Evolutionary conservation across 2,888 invertebrate genomes (phyloP), one percentile per base, ranked within the genome.

Genomic region (Germaria angustata): DNA sequence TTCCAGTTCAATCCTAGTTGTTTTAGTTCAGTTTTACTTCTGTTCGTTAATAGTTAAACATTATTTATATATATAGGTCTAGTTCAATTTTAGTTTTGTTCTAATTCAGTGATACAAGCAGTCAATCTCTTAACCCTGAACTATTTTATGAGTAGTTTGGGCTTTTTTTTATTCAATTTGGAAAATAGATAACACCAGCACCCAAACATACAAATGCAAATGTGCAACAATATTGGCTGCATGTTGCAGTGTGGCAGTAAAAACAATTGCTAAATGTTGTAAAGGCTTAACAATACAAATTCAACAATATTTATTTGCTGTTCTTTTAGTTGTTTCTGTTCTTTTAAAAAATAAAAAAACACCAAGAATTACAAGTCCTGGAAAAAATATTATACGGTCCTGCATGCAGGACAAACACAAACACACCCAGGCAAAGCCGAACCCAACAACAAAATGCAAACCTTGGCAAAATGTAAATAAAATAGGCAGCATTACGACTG

Each of bases 261-360:
- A 57, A 78, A 82, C 78, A 82, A 82, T 82, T 75, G 78, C 69
- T 75, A 75, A 79, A 79, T 75, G 79, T 82, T 82, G 81, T 79
- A 75, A 82, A 75, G 75, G 78, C 81, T 82, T 82, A 79, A 82
- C 81, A 82, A 82, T 79, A 79, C 81, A 82, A 79, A 82, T 82
- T 75, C 73, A 75, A 68, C 44, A 15, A 77, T 77, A 79, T 71
- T 79, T 79, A 61, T 79, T 79, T 79, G 76, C 49, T 68, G 59
- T 68, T 61, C 51, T 59, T 66, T 65, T 61, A 2, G 39, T 41
- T 68, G 46, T 66, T 68, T 41, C n/a, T 20, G 13, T 49, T 53
- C 34, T 15, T 73, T 22, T 15, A 0, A 22, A 17, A 15, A 34
- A 49, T 61, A 68, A 49, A 0, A 28, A 61, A 69, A 53, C n/a